Percentiles rank a stretch among this genome's conserved stretches.
Conservation (phyloP, 2,888 invertebrate species). For the Sicus ferrugineus region DNA sequence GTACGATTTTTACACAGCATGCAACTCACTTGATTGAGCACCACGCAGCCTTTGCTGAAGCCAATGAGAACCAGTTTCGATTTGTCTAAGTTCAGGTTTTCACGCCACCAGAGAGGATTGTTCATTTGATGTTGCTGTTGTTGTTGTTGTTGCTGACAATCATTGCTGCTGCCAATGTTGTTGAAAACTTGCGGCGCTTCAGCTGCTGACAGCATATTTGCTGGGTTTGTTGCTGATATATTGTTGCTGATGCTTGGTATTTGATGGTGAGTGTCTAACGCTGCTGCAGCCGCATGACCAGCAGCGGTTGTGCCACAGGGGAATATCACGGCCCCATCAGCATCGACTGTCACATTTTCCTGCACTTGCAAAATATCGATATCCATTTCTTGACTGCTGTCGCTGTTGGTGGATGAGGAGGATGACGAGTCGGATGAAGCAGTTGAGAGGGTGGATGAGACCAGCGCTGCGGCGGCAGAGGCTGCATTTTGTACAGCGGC, state of each 20-base stretch:
- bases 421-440: constrained; percentile 46
- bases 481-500: constrained; percentile 44
- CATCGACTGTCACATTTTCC: constrained; percentile 62
- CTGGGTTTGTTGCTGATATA: constrained; percentile 33
- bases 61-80: constrained; percentile 74
- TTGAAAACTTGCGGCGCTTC: constrained; percentile 44
- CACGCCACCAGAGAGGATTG: constrained; percentile 70
- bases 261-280: constrained; percentile 11
- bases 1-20: constrained; percentile 61
- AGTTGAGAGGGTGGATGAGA: constrained; percentile 52
- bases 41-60: constrained; percentile 93
- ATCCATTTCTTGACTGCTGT: constrained; percentile 67
- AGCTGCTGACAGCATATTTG: constrained; percentile 39
- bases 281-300: constrained; percentile 37
- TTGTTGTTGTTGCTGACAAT: constrained; percentile 44
- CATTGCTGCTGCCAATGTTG: constrained; percentile 43
- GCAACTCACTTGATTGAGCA: constrained; percentile 76
- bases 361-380: constrained; percentile 69
- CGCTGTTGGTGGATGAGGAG: constrained; percentile 52
- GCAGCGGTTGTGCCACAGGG: constrained; percentile 40
- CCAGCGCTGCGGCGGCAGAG: constrained; percentile 45
- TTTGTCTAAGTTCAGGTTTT: constrained; percentile 69
- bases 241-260: constrained; percentile 18
- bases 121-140: constrained; percentile 47
- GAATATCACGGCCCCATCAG: constrained; percentile 60